Evolutionary conservation across 2,888 invertebrate genomes (phyloP).

Genomic region (Amphipoea oculea): DNA sequence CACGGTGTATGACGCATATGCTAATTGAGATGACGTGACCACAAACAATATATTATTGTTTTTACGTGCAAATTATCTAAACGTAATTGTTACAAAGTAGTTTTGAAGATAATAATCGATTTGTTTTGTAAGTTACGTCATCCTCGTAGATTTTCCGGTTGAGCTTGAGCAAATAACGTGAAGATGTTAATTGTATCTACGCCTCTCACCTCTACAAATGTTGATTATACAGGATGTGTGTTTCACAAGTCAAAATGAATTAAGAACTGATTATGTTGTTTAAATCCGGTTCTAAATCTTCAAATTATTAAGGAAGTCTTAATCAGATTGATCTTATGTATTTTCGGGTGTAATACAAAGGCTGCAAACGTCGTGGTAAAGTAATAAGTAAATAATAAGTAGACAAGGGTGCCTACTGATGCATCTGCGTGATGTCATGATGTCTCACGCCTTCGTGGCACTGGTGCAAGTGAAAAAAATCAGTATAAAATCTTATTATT

Average conservation of each 20-base stretch:
- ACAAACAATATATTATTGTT: slow-evolving; percentile 34
- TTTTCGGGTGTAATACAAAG: no score
- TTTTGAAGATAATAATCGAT: slow-evolving; percentile 44
- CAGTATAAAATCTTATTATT: neutral
- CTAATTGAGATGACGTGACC: slow-evolving; percentile 59
- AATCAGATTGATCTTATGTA: neutral
- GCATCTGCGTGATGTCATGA: neutral
- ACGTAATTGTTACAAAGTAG: slow-evolving; percentile 45
- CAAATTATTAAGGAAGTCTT: slow-evolving; percentile 16
- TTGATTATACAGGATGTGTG: slow-evolving; percentile 35
- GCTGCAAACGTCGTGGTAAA: neutral
- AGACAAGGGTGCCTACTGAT: neutral
- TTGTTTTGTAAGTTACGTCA: slow-evolving; percentile 48
- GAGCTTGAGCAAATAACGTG: slow-evolving; percentile 30
- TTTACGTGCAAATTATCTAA: slow-evolving; percentile 46
- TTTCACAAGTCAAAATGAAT: neutral
- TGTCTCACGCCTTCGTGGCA: neutral
- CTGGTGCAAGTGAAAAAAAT: neutral
- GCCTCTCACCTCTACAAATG: neutral
- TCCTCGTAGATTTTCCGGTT: slow-evolving; percentile 43
- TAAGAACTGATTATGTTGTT: slow-evolving; percentile 16
- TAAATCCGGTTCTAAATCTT: slow-evolving; percentile 19
- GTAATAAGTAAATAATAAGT: neutral
- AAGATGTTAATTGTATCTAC: slow-evolving; percentile 45
- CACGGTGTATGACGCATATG: slow-evolving; percentile 43